phyloP scores from a whole-genome alignment of 2,797 vertebrate species.

The Lindbergichthys nudifrons region DNA sequence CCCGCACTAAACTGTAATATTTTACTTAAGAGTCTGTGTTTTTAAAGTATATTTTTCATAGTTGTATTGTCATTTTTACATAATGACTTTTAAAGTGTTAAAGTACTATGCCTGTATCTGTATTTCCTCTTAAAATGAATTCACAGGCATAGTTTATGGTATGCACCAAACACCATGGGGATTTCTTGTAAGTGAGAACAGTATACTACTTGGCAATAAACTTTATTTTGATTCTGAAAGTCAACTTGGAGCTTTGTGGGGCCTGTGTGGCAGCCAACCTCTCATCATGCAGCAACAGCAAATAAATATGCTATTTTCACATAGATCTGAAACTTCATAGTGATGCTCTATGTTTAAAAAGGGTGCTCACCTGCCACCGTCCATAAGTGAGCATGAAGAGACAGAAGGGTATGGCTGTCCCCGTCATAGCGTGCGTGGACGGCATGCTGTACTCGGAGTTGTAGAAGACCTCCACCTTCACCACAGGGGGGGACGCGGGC shows the following conservation, averaged over 20 bases:
- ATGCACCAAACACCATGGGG: too few species aligned
- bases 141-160: too few species aligned
- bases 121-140: too few species aligned
- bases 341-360: rapidly evolving
- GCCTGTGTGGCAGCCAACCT: background rate
- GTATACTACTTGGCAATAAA: too few species aligned
- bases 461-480: conserved; percentile 98
- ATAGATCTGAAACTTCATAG: background rate
- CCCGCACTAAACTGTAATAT: too few species aligned
- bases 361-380: conserved; percentile 92
- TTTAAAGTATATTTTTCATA: too few species aligned
- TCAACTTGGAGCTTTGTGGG: background rate
- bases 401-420: conserved; percentile 93
- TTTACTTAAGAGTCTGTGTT: too few species aligned
- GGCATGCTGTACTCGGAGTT: conserved; percentile 99
- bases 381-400: conserved; percentile 93
- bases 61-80: too few species aligned
- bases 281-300: background rate
- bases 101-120: too few species aligned
- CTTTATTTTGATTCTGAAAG: background rate
- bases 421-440: conserved; percentile 98
- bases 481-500: conserved; percentile 95
- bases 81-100: too few species aligned
- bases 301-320: rapidly evolving
- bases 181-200: too few species aligned